Evolutionary conservation across 2,888 invertebrate genomes (phyloP).

Genomic region (Drosophila tripunctata): DNA sequence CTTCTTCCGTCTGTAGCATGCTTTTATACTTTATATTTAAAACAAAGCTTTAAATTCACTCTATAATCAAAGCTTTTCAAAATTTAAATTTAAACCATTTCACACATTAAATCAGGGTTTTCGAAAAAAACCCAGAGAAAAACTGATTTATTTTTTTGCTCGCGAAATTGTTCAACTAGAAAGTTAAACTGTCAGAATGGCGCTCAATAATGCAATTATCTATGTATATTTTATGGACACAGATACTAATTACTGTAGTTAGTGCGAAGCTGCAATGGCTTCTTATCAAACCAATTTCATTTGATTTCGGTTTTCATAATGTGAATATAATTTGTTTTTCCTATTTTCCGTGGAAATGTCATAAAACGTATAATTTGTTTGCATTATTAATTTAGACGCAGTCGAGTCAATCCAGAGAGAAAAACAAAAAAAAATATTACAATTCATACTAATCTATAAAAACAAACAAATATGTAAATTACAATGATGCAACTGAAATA

Average conservation of each 20-base stretch:
- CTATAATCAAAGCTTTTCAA: too few species aligned
- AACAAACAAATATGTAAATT: slow-evolving; percentile 51
- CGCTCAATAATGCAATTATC: slow-evolving; percentile 34
- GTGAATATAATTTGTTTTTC: slow-evolving; percentile 16
- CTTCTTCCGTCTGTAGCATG: too few species aligned
- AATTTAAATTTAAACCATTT: not conserved
- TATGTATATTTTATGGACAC: slow-evolving; percentile 20
- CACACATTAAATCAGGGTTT: not conserved
- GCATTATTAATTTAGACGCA: slow-evolving; percentile 69
- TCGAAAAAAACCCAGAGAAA: not conserved
- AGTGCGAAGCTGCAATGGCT: not conserved
- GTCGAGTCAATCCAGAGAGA: slow-evolving; percentile 33
- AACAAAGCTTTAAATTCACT: not conserved
- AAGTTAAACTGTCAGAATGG: slow-evolving; percentile 13
- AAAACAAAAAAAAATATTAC: slow-evolving; percentile 17
- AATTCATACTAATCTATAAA: slow-evolving; percentile 43
- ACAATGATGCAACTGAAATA: slow-evolving; percentile 11
- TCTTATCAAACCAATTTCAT: slow-evolving; percentile 1
- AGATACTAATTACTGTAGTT: slow-evolving; percentile 8
- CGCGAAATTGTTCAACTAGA: not conserved
- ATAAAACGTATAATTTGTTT: slow-evolving; percentile 63
- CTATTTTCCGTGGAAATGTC: slow-evolving; percentile 34
- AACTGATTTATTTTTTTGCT: not conserved
- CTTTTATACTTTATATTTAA: too few species aligned
- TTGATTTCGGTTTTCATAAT: not conserved